phyloP scores from a whole-genome alignment of 2,113 vertebrate species.

The Lophius piscatorius region DNA sequence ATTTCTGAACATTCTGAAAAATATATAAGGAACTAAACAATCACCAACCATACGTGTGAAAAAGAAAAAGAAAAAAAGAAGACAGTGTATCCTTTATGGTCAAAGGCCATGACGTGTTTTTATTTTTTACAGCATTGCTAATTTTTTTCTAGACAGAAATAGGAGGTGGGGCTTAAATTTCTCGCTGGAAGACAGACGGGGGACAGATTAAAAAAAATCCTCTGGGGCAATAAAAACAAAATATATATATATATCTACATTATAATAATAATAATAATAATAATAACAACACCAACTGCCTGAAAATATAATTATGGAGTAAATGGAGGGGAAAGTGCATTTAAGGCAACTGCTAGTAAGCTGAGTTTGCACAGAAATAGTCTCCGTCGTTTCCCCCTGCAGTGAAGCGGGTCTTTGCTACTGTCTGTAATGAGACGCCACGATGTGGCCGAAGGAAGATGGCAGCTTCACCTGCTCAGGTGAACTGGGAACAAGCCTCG shows the following conservation, averaged over 20 bases:
- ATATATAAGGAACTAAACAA: too few species aligned
- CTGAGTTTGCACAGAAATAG: conserved; percentile 64
- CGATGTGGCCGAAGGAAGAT: conserved; percentile 10
- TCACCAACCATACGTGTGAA: background rate
- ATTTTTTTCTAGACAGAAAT: conserved; percentile 63
- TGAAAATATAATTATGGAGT: conserved; percentile 31
- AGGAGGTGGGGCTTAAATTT: conserved; percentile 35
- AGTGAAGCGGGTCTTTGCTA: conserved; percentile 5
- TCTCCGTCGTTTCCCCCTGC: conserved; percentile 40
- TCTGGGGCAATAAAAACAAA: conserved; percentile 59
- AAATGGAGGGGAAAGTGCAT: conserved; percentile 40
- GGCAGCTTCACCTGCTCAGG: conserved; percentile 43
- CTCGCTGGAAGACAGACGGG: conserved; percentile 67
- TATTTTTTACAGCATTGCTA: conserved; percentile 62
- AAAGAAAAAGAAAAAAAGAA: conserved; percentile 24
- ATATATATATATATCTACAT: conserved; percentile 53
- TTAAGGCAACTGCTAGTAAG: conserved; percentile 73
- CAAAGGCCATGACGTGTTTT: conserved; percentile 53
- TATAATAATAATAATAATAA: too few species aligned
- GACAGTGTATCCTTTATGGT: conserved; percentile 16
- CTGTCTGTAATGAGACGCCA: conserved; percentile 38
- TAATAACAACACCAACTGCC: too few species aligned
- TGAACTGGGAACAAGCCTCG: conserved; percentile 25
- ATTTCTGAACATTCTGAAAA: too few species aligned
- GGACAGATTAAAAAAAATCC: conserved; percentile 49